Conservation (phyloP, 2,113 vertebrate species). For the Leptocoma aspasia region DNA sequence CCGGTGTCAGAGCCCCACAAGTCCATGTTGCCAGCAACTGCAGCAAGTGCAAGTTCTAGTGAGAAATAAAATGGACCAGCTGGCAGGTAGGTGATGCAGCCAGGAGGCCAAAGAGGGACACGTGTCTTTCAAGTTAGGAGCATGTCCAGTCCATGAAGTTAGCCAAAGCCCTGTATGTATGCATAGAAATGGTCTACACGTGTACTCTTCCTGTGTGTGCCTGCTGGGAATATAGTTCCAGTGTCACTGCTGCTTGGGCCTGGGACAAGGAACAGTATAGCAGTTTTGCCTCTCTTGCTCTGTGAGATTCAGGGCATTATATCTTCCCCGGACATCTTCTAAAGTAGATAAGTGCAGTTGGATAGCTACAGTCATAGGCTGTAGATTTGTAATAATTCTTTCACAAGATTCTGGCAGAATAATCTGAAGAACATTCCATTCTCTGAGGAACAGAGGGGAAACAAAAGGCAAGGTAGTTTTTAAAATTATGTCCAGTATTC, state of each 20-base stretch:
- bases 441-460: background rate
- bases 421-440: background rate
- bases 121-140: background rate
- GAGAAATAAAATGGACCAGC: background rate
- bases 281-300: background rate
- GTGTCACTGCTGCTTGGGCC: background rate
- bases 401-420: background rate
- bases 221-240: background rate
- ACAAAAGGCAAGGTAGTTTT: background rate
- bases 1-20: background rate
- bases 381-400: background rate
- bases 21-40: background rate
- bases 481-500: background rate
- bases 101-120: background rate
- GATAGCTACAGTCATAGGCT: background rate
- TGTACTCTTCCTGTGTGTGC: background rate
- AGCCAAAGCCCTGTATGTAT: background rate
- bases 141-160: too few relatives aligned
- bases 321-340: background rate
- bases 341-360: background rate
- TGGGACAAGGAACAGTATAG: background rate
- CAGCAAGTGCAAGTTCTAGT: background rate
- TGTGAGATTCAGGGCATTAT: background rate
- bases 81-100: background rate
- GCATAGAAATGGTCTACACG: accelerated